Evolutionary conservation across 2,113 vertebrate species (phyloP).

Genomic region (Picathartes gymnocephalus): DNA sequence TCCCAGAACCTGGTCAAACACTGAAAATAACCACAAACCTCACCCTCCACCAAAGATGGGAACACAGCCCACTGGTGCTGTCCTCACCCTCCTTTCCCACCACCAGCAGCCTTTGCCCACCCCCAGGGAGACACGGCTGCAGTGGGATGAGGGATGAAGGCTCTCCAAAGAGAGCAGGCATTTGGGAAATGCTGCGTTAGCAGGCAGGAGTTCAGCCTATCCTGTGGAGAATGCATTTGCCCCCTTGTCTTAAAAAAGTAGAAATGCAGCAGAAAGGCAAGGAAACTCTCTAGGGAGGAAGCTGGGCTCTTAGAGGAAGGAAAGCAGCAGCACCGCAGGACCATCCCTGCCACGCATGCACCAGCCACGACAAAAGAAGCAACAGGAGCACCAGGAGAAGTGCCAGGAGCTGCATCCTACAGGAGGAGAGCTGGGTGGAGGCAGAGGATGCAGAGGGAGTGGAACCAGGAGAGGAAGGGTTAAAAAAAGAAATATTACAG

Average conservation of each 20-base stretch:
- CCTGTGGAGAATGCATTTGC: background rate
- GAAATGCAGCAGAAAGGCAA: background rate
- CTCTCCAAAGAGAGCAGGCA: rapidly evolving
- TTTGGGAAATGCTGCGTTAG: background rate
- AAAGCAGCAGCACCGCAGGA: background rate
- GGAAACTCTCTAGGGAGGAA: background rate
- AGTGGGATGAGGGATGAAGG: background rate
- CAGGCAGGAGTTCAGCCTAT: background rate
- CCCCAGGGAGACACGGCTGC: background rate
- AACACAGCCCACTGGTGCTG: background rate
- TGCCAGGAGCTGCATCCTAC: background rate
- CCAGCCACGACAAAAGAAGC: background rate
- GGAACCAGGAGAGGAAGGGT: background rate
- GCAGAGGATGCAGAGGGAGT: background rate
- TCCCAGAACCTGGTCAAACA: background rate
- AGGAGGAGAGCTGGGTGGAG: background rate
- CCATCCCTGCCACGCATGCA: background rate
- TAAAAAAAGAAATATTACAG: background rate
- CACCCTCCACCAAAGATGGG: background rate
- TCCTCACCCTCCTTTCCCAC: background rate
- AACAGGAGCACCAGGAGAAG: background rate
- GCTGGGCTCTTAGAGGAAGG: background rate
- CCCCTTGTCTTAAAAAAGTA: background rate
- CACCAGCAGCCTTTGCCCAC: background rate
- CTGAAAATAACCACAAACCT: background rate